phyloP scores from a whole-genome alignment of 2,888 invertebrate genomes.

The Helicoverpa assulta region DNA sequence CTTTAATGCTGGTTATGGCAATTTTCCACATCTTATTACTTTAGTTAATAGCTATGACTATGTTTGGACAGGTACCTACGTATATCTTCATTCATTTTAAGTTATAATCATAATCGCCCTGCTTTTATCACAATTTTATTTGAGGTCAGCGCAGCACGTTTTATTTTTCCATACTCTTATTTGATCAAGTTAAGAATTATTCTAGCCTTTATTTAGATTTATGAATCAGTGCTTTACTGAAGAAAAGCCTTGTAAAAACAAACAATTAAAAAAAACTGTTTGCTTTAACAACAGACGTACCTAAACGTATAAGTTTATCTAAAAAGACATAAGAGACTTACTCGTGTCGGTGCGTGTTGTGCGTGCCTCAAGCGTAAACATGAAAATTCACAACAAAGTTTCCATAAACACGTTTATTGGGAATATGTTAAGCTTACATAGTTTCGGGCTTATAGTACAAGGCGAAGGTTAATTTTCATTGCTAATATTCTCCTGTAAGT shows the following conservation, averaged over 20 bases:
- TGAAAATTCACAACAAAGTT: constrained; percentile 74
- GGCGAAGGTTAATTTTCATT: constrained; percentile 74
- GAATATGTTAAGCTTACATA: constrained; percentile 62
- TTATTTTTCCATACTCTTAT: no score
- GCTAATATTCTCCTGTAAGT: constrained; percentile 61
- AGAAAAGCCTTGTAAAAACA: constrained; percentile 1
- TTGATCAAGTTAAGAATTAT: no score
- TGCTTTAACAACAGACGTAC: constrained; percentile 36
- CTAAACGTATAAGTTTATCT: constrained; percentile 54
- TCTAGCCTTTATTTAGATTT: not conserved
- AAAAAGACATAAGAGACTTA: constrained; percentile 58
- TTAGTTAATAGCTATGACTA: constrained; percentile 9
- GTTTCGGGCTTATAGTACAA: constrained; percentile 65
- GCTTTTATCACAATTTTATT: no score
- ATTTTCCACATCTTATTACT: constrained; percentile 27
- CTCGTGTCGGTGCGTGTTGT: constrained; percentile 69
- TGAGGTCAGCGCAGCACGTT: no score
- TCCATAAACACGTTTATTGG: constrained; percentile 74
- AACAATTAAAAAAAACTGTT: constrained; percentile 15
- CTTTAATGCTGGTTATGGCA: constrained; percentile 22
- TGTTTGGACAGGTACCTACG: no score
- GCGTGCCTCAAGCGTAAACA: constrained; percentile 84
- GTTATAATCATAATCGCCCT: no score
- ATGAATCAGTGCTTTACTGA: not conserved
- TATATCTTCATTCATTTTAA: no score